phyloP scores from a whole-genome alignment of 53 echinoderm and acorn worm species.

The Hippasteria phrygiana region DNA sequence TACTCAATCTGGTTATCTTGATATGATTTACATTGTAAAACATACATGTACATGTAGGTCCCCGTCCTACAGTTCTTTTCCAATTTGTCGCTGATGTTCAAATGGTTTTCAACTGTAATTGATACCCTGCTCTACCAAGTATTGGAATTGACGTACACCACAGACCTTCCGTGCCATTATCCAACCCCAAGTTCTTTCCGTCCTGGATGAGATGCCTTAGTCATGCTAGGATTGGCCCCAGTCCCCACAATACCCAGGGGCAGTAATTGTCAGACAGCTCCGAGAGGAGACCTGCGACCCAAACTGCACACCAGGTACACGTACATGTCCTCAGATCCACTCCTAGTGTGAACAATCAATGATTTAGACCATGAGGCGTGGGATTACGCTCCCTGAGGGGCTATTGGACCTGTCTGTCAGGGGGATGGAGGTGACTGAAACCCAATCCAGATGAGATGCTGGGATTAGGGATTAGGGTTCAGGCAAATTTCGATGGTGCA shows the following conservation, averaged over 20 bases:
- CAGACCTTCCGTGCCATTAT: too few species aligned
- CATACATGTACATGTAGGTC: too few species aligned
- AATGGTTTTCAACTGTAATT: neutral
- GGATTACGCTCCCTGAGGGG: conserved; percentile 36
- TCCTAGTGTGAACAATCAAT: conserved; percentile 28
- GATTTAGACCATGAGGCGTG: conserved; percentile 30
- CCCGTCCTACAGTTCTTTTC: neutral
- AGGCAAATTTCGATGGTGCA: neutral
- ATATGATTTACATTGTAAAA: too few species aligned
- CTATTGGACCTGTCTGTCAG: neutral
- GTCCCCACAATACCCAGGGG: conserved; percentile 24
- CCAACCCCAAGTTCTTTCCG: too few species aligned
- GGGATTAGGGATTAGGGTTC: neutral
- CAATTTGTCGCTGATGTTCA: neutral
- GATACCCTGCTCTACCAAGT: neutral
- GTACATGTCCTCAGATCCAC: neutral
- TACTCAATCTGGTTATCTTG: too few species aligned
- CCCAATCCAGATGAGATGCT: neutral
- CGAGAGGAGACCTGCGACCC: neutral
- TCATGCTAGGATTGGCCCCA: conserved; percentile 15
- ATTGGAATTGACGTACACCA: neutral
- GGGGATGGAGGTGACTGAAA: conserved; percentile 2
- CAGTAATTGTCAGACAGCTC: conserved; percentile 26
- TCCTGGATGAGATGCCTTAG: too few species aligned
- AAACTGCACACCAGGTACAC: neutral